Evolutionary conservation across 2,888 invertebrate genomes (phyloP).

Genomic region (Drosophila borealis): DNA sequence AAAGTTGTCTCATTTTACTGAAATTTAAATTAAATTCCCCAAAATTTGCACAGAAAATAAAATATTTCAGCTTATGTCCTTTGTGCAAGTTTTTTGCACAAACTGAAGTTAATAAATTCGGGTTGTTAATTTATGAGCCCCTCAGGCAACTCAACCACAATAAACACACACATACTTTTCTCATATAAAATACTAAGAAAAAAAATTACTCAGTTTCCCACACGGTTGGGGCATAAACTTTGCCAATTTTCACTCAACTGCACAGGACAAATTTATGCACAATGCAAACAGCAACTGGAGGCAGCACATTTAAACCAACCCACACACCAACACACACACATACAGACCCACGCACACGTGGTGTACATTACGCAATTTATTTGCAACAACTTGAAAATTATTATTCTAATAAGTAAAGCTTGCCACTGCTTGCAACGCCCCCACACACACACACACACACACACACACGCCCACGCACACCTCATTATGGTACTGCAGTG

Average conservation of each 20-base stretch:
- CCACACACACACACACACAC: background rate
- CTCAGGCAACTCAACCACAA: constrained; percentile 45
- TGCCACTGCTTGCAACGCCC: constrained; percentile 19
- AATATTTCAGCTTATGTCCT: too few species aligned
- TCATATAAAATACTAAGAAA: constrained; percentile 1
- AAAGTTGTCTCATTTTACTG: background rate
- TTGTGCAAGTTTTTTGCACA: background rate
- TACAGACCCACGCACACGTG: constrained; percentile 4
- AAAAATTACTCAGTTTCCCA: constrained; percentile 2
- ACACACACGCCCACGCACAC: constrained; percentile 7
- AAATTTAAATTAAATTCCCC: background rate
- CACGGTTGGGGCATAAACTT: constrained; percentile 56
- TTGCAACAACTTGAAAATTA: constrained; percentile 43
- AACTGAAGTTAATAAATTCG: constrained; percentile 16
- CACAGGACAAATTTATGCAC: constrained; percentile 67
- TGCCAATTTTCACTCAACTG: constrained; percentile 69
- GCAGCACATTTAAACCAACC: constrained; percentile 27
- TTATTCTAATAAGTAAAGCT: constrained; percentile 42
- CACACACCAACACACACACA: constrained; percentile 3
- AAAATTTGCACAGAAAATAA: background rate
- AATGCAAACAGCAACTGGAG: constrained; percentile 44
- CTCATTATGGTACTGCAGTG: constrained; percentile 26
- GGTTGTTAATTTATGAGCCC: constrained; percentile 31
- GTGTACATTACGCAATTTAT: constrained; percentile 39
- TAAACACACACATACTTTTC: constrained; percentile 44